Conservation (phyloP, 2,888 invertebrate genomes). For the Cheilosia vulpina region DNA sequence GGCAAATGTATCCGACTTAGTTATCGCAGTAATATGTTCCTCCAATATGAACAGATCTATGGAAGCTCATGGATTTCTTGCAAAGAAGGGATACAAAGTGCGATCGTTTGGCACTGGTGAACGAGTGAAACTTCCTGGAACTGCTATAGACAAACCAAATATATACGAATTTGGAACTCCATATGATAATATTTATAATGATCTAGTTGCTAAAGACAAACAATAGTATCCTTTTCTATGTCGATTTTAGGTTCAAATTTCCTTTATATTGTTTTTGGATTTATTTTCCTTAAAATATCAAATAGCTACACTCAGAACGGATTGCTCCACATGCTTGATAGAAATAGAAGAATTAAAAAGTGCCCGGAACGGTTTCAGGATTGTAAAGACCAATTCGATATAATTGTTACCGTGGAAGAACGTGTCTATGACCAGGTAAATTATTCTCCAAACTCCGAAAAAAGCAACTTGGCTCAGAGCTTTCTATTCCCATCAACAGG, state of each 20-base stretch:
- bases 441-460: background rate
- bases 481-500: constrained; percentile 90
- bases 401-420: constrained; percentile 98
- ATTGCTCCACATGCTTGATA: constrained; percentile 97
- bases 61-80: constrained; percentile 99
- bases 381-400: constrained; percentile 94
- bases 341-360: constrained; percentile 97
- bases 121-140: constrained; percentile 98
- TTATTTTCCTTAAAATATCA: constrained; percentile 2
- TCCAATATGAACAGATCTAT: constrained; percentile 99
- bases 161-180: constrained; percentile 98
- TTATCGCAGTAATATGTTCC: constrained; percentile 98
- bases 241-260: constrained; percentile 1
- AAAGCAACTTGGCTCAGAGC: background rate
- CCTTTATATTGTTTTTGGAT: background rate
- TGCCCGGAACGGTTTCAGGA: constrained; percentile 97
- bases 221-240: constrained; percentile 87
- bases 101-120: constrained; percentile 97
- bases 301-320: constrained; percentile 97
- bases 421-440: constrained; percentile 96
- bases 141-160: constrained; percentile 96
- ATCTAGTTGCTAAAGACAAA: constrained; percentile 95
- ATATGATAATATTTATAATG: constrained; percentile 98
- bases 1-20: constrained; percentile 84
- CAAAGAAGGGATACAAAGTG: constrained; percentile 98